Base-by-base conservation (phyloP, 2,113 vertebrate species). In the Galeopterus variegatus region DNA sequence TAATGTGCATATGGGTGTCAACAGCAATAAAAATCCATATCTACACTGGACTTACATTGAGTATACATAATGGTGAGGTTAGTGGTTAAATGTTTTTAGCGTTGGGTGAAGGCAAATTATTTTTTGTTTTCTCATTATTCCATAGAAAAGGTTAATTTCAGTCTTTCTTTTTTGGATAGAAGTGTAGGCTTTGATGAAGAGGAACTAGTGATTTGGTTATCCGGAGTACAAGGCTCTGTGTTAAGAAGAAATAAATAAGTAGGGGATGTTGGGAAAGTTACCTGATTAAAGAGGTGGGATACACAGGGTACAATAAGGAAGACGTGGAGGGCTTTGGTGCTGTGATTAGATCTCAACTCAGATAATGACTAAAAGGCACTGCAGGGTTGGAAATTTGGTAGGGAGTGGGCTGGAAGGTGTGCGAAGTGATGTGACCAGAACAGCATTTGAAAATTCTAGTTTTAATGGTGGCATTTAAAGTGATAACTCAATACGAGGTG, bases 211-310 rank as follows among this genome's bases (percentile, higher is more conserved):
- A 52, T 26, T 24, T 72, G 21, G 8, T 84, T 82, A 83, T 36
- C 56, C 41, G 14, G 31, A 65, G 4, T 75, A 60, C 10, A 87
- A 76, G 18, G 2, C 23, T 88, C 41, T 72, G 41, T 9, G 2
- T 45, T 64, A 67, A 65, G 70, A 84, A 88, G 58, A 89, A 50
- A 76, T 94, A 80, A 72, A 26, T 52, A 72, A 83, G 36, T 79
- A 67, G 24, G 36, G 56, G 54, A 5, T 52, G 11, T 60, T 81
- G 64, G 26, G 23, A 10, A 31, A 80, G 41, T 50, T 64, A 54
- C 58, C 65, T 72, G 48, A 19, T 50, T 93, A 76, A 81, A 84
- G 60, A 62, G 50, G 5, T 60, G 33, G 31, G 15, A 21, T 56
- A 19, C 13, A 1, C 45, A 24, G 33, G 13, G 10, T 58, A 12